These are phyloP conservation scores for Antheraea assamensis DNA, from an alignment of 2,888 invertebrate species.

Conservation along the genomic window DNA sequence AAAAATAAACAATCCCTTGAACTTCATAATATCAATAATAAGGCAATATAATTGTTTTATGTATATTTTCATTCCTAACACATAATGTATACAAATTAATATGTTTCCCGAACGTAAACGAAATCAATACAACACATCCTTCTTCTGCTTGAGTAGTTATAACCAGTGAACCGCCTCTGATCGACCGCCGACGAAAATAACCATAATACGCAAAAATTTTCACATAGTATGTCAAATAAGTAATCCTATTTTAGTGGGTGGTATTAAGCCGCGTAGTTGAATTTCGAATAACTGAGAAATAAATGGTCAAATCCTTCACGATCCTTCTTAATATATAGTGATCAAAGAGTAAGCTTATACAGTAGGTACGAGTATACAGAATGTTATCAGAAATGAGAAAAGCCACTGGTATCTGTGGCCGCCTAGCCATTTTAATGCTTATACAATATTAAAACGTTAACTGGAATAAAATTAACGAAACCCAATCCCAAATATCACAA, in stretches of 20 bases:
- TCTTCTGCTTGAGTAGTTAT: background rate
- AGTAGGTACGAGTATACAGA: no score
- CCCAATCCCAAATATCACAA: constrained; percentile 27
- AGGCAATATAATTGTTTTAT: background rate
- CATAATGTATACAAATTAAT: background rate
- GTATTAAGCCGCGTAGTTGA: no score
- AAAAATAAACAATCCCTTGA: background rate
- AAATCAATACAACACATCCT: background rate
- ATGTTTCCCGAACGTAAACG: background rate
- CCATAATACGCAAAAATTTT: background rate
- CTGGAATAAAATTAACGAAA: constrained; percentile 16
- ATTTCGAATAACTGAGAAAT: background rate
- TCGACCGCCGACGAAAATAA: background rate
- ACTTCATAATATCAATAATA: background rate
- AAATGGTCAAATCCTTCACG: background rate
- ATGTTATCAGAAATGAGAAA: no score
- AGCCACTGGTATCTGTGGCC: no score
- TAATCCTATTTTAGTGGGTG: no score
- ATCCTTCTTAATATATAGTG: no score
- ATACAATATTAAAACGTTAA: background rate
- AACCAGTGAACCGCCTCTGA: background rate
- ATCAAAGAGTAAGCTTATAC: no score
- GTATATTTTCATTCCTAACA: background rate
- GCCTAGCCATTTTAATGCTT: no score
- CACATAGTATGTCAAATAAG: background rate